phyloP scores from a whole-genome alignment of 2,113 vertebrate genomes.

The Kryptolebias marmoratus region DNA sequence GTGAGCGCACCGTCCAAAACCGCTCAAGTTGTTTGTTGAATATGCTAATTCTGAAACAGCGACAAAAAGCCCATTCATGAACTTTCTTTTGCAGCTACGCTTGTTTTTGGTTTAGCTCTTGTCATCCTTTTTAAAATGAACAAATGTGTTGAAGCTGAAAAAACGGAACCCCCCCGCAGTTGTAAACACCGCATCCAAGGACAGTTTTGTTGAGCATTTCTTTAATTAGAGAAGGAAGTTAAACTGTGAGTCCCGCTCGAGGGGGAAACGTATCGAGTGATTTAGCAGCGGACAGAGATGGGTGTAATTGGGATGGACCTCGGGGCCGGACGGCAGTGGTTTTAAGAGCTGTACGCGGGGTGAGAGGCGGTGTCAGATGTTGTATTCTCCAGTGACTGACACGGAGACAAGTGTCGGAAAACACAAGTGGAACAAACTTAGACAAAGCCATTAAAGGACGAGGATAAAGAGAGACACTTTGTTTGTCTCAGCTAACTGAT shows the following conservation, averaged over 20 bases:
- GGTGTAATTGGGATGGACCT: slow-evolving; percentile 32
- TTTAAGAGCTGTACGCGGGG: slow-evolving; percentile 6
- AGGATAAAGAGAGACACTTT: slow-evolving; percentile 33
- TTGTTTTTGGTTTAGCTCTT: slow-evolving; percentile 34
- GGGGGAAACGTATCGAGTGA: slow-evolving; percentile 51
- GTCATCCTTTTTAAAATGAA: slow-evolving; percentile 32
- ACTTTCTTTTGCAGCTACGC: slow-evolving; percentile 12
- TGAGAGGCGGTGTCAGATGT: slow-evolving; percentile 31
- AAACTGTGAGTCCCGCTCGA: slow-evolving; percentile 26
- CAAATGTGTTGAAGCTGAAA: slow-evolving; percentile 19
- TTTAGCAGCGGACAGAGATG: slow-evolving; percentile 43
- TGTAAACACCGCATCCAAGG: slow-evolving; percentile 19
- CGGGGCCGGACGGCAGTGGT: slow-evolving; percentile 3
- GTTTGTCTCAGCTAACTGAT: slow-evolving; percentile 66
- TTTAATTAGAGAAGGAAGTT: slow-evolving; percentile 43
- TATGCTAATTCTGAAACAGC: slow-evolving; percentile 43
- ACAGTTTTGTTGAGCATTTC: slow-evolving; percentile 35
- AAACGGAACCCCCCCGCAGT: slow-evolving; percentile 4
- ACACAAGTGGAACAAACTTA: slow-evolving; percentile 65
- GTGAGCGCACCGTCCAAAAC: slow-evolving; percentile 31
- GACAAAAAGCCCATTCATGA: slow-evolving; percentile 25
- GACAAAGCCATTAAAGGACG: slow-evolving; percentile 57
- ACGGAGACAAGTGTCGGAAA: slow-evolving; percentile 49
- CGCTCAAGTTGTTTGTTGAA: slow-evolving; percentile 42
- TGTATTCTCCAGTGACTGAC: slow-evolving; percentile 44